A percentile compares a stretch with the other conserved stretches of the same genome.
phyloP scores from a whole-genome alignment of 2,888 invertebrate species.

The Liodrosophila aerea region DNA sequence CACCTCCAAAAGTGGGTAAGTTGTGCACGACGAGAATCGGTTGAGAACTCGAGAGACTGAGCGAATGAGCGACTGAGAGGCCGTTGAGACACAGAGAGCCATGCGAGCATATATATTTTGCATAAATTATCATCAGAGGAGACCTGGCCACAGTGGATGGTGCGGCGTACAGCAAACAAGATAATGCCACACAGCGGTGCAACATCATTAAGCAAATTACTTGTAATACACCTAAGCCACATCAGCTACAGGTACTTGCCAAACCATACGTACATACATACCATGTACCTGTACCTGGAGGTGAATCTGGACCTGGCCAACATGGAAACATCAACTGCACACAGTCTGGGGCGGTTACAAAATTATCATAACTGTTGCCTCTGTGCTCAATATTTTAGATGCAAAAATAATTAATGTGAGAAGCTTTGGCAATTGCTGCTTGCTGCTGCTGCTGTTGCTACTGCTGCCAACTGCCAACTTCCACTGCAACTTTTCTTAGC shows the following conservation, averaged over 20 bases:
- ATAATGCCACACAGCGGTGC: slow-evolving; percentile 70
- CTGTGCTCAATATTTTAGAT: slow-evolving; percentile 66
- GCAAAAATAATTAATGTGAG: slow-evolving; percentile 76
- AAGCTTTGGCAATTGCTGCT: slow-evolving; percentile 37
- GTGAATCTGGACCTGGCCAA: slow-evolving; percentile 6
- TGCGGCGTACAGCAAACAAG: slow-evolving; percentile 64
- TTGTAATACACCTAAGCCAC: slow-evolving; percentile 65
- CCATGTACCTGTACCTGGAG: background rate
- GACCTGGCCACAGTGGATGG: slow-evolving; percentile 20
- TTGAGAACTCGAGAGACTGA: slow-evolving; percentile 17
- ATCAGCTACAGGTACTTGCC: slow-evolving; percentile 67
- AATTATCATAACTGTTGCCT: slow-evolving; percentile 68
- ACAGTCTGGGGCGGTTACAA: slow-evolving; percentile 11
- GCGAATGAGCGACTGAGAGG: no score
- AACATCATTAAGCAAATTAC: slow-evolving; percentile 77
- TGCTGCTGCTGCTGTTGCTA: background rate
- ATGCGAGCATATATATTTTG: slow-evolving; percentile 63
- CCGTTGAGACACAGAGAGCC: background rate
- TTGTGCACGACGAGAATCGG: slow-evolving; percentile 38
- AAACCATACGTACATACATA: slow-evolving; percentile 16
- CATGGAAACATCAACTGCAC: background rate
- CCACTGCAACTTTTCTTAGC: slow-evolving; percentile 20
- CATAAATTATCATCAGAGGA: slow-evolving; percentile 67
- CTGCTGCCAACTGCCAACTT: background rate
- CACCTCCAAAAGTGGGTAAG: slow-evolving; percentile 52